phyloP scores from a whole-genome alignment of 2,888 invertebrate genomes.

The Acrobasis repandana region DNA sequence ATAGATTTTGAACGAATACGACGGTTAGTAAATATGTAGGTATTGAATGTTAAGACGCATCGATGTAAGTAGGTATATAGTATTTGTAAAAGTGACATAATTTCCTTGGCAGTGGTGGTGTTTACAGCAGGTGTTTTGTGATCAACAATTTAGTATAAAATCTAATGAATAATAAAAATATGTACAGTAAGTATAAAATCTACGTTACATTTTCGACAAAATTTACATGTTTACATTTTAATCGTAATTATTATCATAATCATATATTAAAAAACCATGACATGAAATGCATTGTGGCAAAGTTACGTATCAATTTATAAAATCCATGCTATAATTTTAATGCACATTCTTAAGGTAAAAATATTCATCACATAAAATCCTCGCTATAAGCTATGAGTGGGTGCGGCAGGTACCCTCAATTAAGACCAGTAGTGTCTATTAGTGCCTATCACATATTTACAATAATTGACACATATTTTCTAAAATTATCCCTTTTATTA shows the following conservation, averaged over 20 bases:
- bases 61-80: too few species aligned
- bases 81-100: not conserved
- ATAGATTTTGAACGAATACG: not conserved
- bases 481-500: too few species aligned
- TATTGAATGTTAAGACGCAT: constrained; percentile 4
- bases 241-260: not conserved
- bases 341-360: not conserved
- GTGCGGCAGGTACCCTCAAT: too few species aligned
- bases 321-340: not conserved
- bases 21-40: too few species aligned
- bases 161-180: constrained; percentile 44
- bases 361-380: too few species aligned
- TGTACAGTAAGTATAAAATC: constrained; percentile 16
- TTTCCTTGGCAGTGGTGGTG: constrained; percentile 49
- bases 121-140: constrained; percentile 10
- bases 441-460: too few species aligned
- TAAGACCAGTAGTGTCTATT: too few species aligned
- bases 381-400: too few species aligned
- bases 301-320: not conserved
- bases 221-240: constrained; percentile 18
- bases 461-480: too few species aligned
- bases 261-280: not conserved
- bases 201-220: constrained; percentile 12
- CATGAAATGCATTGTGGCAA: constrained; percentile 12
- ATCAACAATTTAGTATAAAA: constrained; percentile 53